Base-by-base conservation (phyloP, 2,888 invertebrate species). In the Halictus ligatus region DNA sequence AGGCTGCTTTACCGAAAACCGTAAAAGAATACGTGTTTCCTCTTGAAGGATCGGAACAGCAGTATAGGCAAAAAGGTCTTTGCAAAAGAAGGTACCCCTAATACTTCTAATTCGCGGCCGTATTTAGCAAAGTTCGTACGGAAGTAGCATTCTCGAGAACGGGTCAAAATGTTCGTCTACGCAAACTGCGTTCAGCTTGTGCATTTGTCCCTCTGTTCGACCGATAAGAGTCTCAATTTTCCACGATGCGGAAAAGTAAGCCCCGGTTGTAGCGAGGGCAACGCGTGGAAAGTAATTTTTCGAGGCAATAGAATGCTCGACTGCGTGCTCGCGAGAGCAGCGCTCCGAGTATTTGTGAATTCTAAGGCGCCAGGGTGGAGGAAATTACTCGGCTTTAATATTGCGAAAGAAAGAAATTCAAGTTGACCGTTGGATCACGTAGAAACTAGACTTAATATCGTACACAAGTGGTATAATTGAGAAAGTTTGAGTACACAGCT, bases 191-290 rank as follows among this genome's bases (percentile, higher is more conserved):
- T 29, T n/a, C 40, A 18, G 69, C 60, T 64, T 29, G 69, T 71
- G 54, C 78, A 81, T 88, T 89, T 69, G 83, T 69, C 75, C 72
- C 76, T 80, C 71, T 71, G 43, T 69, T 60, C 43, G 80, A 64
- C 81, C 75, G 83, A 85, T 78, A 83, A 84, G 40, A 25, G 60
- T 15, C 72, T 67, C 74, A 78, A 83, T 83, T 87, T 86, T 86
- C 80, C 80, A 35, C 72, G 58, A 69, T 50, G 75, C 77, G 60
- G 78, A 75, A 80, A 87, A 87, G 74, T 78, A 80, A 83, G 75
- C 54, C 73, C 18, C 69, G 48, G 13, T 64, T 73, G 60, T n/a
- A 80, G 67, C 76, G 69, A 80, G 75, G 21, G 8, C 13, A 50
- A 35, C 69, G 3, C 74, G 50, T 58, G 67, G 58, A 64, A 69